Base-by-base conservation (phyloP, 2,888 invertebrate genomes). In the Altica lythri region DNA sequence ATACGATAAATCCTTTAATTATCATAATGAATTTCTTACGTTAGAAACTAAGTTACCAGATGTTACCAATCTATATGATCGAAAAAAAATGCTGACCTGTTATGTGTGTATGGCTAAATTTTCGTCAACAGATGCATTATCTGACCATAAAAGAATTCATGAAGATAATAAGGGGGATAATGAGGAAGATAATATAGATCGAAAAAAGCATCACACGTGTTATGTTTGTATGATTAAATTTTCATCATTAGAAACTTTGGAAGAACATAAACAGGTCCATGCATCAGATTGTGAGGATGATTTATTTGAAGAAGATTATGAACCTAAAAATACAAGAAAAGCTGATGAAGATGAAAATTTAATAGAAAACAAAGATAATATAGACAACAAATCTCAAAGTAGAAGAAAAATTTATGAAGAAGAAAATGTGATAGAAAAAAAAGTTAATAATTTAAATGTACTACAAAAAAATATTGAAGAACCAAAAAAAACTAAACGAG, bases 151-250 rank as follows among this genome's bases (percentile, higher is more conserved):
- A 9, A 8, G n/a, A 16, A 9, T 18, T 14, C 19, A 10, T 14
- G 13, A 8, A 1, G 40, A n/a, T n/a, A n/a, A n/a, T n/a, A n/a
- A n/a, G n/a, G n/a, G n/a, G n/a, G n/a, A n/a, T n/a, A n/a, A n/a
- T n/a, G n/a, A n/a, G n/a, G n/a, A n/a, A n/a, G n/a, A n/a, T n/a
- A n/a, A 40, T 6, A 47, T 50, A 9, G 59, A 57, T n/a, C 59
- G 61, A 6, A 59, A 45, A 34, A 59, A 55, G 14, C 47, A 29
- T 17, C 47, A 51, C 35, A 53, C 53, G 1, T 61, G 61, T 29
- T 61, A 61, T 27, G 35, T 59, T 32, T 61, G 61, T 25, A 59
- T 59, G 61, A 17, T 25, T 8, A 61, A 59, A 40, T 61, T 59
- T 37, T 6, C 48, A 4, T 35, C 51, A 14, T 12, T 25, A n/a